Base-by-base conservation (phyloP, 53 echinoderm and acorn worm genomes). In the Hippasteria phrygiana region DNA sequence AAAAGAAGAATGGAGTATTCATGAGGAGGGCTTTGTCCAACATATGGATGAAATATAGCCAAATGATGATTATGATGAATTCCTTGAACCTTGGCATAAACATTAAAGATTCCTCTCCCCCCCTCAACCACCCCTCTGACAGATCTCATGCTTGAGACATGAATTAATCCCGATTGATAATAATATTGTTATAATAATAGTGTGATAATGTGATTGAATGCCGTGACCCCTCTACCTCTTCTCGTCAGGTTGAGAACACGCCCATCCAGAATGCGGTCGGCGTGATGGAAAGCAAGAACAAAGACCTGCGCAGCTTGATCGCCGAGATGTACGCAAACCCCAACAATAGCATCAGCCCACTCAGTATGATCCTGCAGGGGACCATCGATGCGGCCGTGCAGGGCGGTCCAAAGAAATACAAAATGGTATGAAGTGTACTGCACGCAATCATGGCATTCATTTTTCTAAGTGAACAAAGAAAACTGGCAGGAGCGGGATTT, bases 381-480 rank as follows among this genome's bases (percentile, higher is more conserved):
- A 93, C 91, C 43, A 94, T 98, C 38, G 96, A 98, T n/a, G 99
- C 99, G 26, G 96, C 94, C 38, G 94, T 96, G 37, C 87, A 87
- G 63, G 99, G 99, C 14, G 94, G 96, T 6, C 77, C 91, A 51
- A 93, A 93, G 54, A 89, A 91, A 51, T 95, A 95, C 70, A 86
- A 91, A 45, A 83, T 88, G 50, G 95, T 95, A 32, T 4, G 14
- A 6, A 31, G 20, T 33, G 16, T 36, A 16, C 5, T 59, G 6
- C 59, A 59, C 11, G 59, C 13, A 59, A 20, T 59, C 59, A 1
- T 0, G 20, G 46, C 46, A 46, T 0, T 46, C 46, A 46, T 46
- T 46, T 46, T 8, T 10, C 13, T 46, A 1, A 27, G 12, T 64
- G 11, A 0, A 17, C 7, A 17, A 5, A 63, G 64, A 17, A 27